Base-by-base conservation (phyloP, 2,888 invertebrate genomes). In the Clostera curtula region DNA sequence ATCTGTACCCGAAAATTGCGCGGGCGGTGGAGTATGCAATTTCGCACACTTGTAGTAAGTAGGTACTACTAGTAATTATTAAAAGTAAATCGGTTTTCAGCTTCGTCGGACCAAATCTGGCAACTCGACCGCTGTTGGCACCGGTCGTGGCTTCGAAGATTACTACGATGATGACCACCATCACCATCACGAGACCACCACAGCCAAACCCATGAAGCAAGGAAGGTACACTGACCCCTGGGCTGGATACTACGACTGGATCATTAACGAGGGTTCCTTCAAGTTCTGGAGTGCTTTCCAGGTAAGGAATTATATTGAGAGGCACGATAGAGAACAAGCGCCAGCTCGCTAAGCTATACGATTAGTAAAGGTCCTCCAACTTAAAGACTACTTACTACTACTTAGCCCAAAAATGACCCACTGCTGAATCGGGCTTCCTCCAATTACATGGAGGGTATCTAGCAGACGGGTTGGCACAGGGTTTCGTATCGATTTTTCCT, bases 261-360 rank as follows among this genome's bases (percentile, higher is more conserved):
- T 93, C 43, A 93, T 94, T 56, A 94, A 93, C 53, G 94, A 94
- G 63, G 93, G 93, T 2, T 93, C 93, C 9, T 94, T 93, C 73
- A 94, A 94, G 63, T 94, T 94, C 72, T 94, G 93, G 93, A 93
- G 93, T 16, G 92, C 86, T 5, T 94, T 94, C 67, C 93, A 94
- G 87, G 93, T 93, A 68, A 69, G 59, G n/a, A n/a, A n/a, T n/a
- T 23, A 2, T 8, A 13, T 16, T 6, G 15, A 16, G 24, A 13
- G 3, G 8, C 10, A 17, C 7, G 24, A n/a, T n/a, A n/a, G n/a
- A n/a, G n/a, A n/a, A n/a, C n/a, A n/a, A n/a, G n/a, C n/a, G n/a
- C n/a, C n/a, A n/a, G n/a, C n/a, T n/a, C n/a, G n/a, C n/a, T n/a
- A n/a, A n/a, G n/a, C n/a, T n/a, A n/a, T n/a, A n/a, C n/a, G n/a